Evolutionary conservation across 1,140 invertebrate species (phyloP).

Genomic region (Heliothis virescens): DNA sequence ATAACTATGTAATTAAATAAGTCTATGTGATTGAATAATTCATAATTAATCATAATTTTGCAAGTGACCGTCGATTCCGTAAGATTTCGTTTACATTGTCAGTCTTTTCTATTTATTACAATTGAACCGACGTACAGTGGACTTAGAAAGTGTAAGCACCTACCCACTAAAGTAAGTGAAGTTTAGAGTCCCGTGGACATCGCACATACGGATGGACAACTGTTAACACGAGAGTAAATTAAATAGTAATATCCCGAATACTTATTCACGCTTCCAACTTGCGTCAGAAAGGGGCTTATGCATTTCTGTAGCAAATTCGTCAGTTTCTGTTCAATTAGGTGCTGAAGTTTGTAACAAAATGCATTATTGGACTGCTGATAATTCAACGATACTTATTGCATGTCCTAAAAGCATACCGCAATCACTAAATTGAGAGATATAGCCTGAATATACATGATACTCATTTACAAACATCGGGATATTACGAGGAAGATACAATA

Average conservation of each 20-base stretch:
- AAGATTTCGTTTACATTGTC: conserved; percentile 65
- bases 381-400: neutral
- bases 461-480: conserved; percentile 6
- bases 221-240: neutral
- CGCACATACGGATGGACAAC: neutral
- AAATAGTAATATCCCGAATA: neutral
- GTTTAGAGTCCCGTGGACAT: conserved; percentile 41
- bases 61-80: conserved; percentile 51
- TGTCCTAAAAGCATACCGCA: neutral
- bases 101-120: conserved; percentile 63
- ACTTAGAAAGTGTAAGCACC: conserved; percentile 45
- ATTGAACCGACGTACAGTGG: conserved; percentile 32
- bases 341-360: neutral
- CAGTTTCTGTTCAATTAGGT: too few relatives aligned
- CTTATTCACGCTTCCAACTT: neutral
- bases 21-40: conserved; percentile 76
- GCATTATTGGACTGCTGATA: neutral
- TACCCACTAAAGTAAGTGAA: conserved; percentile 28
- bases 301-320: too few relatives aligned
- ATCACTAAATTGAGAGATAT: neutral
- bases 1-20: conserved; percentile 79
- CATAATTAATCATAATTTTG: conserved; percentile 58
- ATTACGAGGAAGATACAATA: conserved; percentile 4
- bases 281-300: too few relatives aligned
- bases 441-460: neutral